A percentile compares a stretch with the other conserved stretches of the same genome.
These are phyloP conservation scores for Petrocephalus sullivani DNA, from an alignment of 2,797 vertebrate species.

Conservation along the genomic window DNA sequence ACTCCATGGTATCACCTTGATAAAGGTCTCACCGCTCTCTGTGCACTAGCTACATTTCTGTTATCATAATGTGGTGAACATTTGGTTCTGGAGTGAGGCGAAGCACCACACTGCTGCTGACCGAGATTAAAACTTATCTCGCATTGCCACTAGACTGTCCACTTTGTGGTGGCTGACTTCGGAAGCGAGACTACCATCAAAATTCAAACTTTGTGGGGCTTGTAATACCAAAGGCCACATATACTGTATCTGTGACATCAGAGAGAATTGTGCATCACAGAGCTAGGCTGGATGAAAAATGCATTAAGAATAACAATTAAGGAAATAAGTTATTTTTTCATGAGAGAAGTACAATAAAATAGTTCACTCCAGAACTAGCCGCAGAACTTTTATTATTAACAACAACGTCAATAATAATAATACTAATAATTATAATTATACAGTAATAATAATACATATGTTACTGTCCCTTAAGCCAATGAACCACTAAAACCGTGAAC, in stretches of 20 bases:
- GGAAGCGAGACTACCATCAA: conserved; percentile 26
- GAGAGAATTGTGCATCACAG: not conserved
- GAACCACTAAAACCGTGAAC: not conserved
- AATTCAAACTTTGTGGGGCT: conserved; percentile 22
- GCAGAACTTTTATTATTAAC: not conserved
- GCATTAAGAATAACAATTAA: not conserved
- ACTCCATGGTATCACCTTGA: not conserved
- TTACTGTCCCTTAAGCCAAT: not conserved
- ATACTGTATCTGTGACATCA: conserved; percentile 20
- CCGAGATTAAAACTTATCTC: conserved; percentile 40
- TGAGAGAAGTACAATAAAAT: not conserved
- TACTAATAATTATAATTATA: not conserved
- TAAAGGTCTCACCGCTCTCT: conserved; percentile 23
- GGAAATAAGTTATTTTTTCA: not conserved
- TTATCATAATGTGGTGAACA: conserved; percentile 26
- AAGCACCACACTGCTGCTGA: conserved; percentile 22
- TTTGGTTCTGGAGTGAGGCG: conserved; percentile 16
- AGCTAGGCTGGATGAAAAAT: not conserved
- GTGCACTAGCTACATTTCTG: conserved; percentile 19
- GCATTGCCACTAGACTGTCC: conserved; percentile 20
- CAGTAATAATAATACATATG: not conserved
- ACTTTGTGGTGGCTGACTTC: conserved; percentile 32
- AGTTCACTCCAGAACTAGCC: not conserved
- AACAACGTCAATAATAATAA: not conserved
- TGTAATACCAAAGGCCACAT: conserved; percentile 13